Evolutionary conservation across 2,888 invertebrate species (phyloP).

Genomic region (Tetanocera ferruginea): DNA sequence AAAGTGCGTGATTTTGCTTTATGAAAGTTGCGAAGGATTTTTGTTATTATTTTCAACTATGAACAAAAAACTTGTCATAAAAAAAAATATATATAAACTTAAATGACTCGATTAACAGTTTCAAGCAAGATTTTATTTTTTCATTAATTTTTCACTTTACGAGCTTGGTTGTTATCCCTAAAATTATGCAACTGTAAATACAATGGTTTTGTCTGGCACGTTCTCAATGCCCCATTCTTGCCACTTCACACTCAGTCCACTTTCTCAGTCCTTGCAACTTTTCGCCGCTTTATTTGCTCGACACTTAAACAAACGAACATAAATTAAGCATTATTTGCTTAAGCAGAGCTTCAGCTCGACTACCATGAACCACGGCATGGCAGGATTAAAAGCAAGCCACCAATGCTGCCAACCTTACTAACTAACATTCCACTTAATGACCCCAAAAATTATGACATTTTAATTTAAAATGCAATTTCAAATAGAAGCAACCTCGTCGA

Average conservation of each 20-base stretch:
- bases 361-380: not conserved
- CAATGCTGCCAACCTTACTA: constrained; percentile 37
- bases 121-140: not conserved
- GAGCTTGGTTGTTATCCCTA: constrained; percentile 20
- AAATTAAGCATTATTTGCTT: constrained; percentile 51
- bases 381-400: constrained; percentile 4
- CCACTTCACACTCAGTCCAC: not conserved
- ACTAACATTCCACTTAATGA: constrained; percentile 43
- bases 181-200: constrained; percentile 33
- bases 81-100: not conserved
- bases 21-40: too few species aligned
- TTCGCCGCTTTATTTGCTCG: constrained; percentile 27
- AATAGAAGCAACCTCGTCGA: not conserved
- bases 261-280: not conserved
- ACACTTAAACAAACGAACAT: constrained; percentile 41
- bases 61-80: too few species aligned
- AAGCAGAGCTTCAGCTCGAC: constrained; percentile 2
- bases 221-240: not conserved
- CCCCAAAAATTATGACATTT: constrained; percentile 43
- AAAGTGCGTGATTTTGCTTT: not conserved
- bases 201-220: not conserved
- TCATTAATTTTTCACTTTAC: not conserved
- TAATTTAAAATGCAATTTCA: constrained; percentile 44
- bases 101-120: not conserved
- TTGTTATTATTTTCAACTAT: too few species aligned